These are phyloP conservation scores for Brachionus angularis DNA, from an alignment of 1,140 invertebrate species.

Conservation along the genomic window DNA sequence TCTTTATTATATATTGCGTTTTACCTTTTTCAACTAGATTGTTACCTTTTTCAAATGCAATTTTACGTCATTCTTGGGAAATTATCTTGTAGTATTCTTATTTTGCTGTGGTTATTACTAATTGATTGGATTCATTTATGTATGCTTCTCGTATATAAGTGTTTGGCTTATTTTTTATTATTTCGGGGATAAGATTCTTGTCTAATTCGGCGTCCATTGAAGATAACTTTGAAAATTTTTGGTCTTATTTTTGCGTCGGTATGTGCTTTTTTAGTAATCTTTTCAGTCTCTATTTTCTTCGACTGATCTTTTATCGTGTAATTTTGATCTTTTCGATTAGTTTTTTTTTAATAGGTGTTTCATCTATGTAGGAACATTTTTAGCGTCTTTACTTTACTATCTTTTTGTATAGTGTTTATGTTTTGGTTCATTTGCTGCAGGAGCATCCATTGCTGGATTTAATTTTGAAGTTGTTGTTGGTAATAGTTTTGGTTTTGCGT, in stretches of 20 bases:
- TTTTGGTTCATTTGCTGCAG: too few species aligned
- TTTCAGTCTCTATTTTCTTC: too few species aligned
- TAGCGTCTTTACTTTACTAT: too few species aligned
- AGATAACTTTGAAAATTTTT: conserved; percentile 4
- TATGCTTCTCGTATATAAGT: conserved; percentile 8
- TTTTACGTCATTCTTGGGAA: background rate
- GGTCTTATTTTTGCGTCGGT: background rate
- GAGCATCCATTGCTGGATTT: too few species aligned
- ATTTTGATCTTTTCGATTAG: too few species aligned
- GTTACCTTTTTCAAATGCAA: conserved; percentile 14
- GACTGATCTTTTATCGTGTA: too few species aligned
- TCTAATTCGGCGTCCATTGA: background rate
- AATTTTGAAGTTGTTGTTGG: too few species aligned
- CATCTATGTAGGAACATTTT: too few species aligned
- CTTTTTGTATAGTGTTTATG: too few species aligned
- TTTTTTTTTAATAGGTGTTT: too few species aligned
- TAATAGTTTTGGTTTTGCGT: too few species aligned
- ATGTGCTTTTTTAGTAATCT: conserved; percentile 7
- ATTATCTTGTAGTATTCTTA: conserved; percentile 2
- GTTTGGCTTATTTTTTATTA: background rate
- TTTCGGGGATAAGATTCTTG: conserved; percentile 9
- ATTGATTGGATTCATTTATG: background rate
- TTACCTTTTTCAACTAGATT: background rate
- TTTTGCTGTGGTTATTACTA: conserved; percentile 8
- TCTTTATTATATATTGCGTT: background rate